Base-by-base conservation (phyloP, 1,140 invertebrate species). In the Monochamus saltuarius region DNA sequence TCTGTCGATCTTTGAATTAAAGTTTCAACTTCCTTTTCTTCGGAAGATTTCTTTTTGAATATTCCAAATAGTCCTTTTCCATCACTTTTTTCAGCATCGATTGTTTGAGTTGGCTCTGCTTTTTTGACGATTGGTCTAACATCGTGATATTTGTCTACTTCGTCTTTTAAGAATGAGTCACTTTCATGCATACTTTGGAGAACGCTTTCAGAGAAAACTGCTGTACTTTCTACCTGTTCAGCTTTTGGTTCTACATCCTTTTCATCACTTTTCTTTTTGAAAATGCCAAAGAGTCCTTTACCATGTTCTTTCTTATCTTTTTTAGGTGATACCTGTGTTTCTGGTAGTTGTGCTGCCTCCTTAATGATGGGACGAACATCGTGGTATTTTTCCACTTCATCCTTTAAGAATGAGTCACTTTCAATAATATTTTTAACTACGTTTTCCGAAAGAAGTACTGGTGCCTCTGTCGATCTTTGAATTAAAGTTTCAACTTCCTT, bases 261-360 rank as follows among this genome's bases (percentile, higher is more conserved):
- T 59, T 56, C 58, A 37, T 62, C 61, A 2, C 52, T 37, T 53
- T 67, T 67, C 39, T 61, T 61, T 7, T 65, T 61, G 56, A 70
- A 70, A 38, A 65, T 47, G 3, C 64, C 61, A 61, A 67, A 63
- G 4, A 68, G 51, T n/a, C 59, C 57, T 65, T 66, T 64, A 34
- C 61, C 61, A 45, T 56, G 38, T 60, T 63, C 42, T 52, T 50
- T 9, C 42, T 29, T 29, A 3, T 29, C 22, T 29, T 29, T 29
- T 61, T 61, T 16, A 6, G 22, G 22, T 6, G 22, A 29, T 3
- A 29, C 22, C 2, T 29, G 2, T 6, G 22, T 29, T 29, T 29
- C 22, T 29, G 22, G 22, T 29, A 29, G 6, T 6, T 29, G 22
- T 29, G 6, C 22, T 29, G 2, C 22, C 6, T 29, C 22, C 22